A percentile compares a stretch with the other conserved stretches of the same genome.
phyloP scores from a whole-genome alignment of 2,888 invertebrate species.

The Harpalus rufipes region DNA sequence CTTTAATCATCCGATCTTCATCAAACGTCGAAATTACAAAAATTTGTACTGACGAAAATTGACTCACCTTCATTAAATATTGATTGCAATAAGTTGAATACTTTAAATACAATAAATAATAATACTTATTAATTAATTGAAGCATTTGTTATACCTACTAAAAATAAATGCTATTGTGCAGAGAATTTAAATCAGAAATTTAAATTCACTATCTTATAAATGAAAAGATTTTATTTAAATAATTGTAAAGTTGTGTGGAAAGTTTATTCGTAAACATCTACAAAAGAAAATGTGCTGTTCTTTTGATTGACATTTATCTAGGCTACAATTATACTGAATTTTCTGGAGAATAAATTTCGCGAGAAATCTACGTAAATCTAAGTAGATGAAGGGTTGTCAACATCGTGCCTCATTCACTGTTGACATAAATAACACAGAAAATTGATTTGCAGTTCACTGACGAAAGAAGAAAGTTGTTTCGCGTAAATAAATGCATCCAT shows the following conservation, averaged over 20 bases:
- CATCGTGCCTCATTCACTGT: background rate
- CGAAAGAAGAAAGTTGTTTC: slow-evolving; percentile 31
- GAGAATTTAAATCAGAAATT: background rate
- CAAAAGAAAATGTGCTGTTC: background rate
- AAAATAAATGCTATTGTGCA: too few species aligned
- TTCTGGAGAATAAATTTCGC: background rate
- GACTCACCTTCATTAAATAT: too few species aligned
- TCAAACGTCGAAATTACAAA: too few species aligned
- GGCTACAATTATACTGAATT: background rate
- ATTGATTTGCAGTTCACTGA: slow-evolving; percentile 28
- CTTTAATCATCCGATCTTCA: too few species aligned
- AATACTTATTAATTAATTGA: too few species aligned
- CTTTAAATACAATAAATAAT: too few species aligned
- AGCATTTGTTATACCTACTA: too few species aligned
- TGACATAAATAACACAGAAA: slow-evolving; percentile 29
- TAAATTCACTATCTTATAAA: too few species aligned
- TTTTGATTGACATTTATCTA: slow-evolving; percentile 2
- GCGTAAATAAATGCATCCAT: slow-evolving; percentile 15
- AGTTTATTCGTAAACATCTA: background rate
- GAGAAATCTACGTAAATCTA: slow-evolving; percentile 14
- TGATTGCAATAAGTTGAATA: too few species aligned
- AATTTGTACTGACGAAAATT: too few species aligned
- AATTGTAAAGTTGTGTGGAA: background rate
- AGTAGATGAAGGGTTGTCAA: slow-evolving; percentile 23
- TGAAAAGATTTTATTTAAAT: too few species aligned